A percentile compares a stretch with the other conserved stretches of the same genome.
Evolutionary conservation across 2,888 invertebrate species (phyloP).

Genomic region (Agrotis exclamationis): DNA sequence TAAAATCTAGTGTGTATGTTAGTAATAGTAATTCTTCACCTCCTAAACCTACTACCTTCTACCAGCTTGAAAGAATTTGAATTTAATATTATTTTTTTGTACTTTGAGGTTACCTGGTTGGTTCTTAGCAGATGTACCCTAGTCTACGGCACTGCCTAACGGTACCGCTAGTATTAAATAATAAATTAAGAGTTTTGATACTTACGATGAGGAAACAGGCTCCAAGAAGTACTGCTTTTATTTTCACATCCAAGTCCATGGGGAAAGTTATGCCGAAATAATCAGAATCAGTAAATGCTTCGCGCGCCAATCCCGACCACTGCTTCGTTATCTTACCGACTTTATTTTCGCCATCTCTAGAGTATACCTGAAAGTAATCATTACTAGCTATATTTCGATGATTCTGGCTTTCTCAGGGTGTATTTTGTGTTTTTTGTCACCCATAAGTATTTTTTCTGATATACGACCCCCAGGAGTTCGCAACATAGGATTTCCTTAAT

Average conservation of each 20-base stretch:
- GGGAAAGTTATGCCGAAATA: slow-evolving; percentile 98
- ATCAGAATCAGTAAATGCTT: slow-evolving; percentile 96
- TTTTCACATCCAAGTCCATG: slow-evolving; percentile 96
- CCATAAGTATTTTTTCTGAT: too few species aligned
- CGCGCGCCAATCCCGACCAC: slow-evolving; percentile 96
- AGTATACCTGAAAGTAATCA: slow-evolving; percentile 91
- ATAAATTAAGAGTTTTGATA: slow-evolving; percentile 59
- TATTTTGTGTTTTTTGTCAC: too few species aligned
- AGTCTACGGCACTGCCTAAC: neutral
- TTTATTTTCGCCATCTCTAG: slow-evolving; percentile 94
- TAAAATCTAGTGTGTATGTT: too few species aligned
- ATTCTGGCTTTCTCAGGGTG: neutral
- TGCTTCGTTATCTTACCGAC: slow-evolving; percentile 97
- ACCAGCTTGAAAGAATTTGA: too few species aligned
- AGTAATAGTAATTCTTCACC: too few species aligned
- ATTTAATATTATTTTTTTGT: too few species aligned
- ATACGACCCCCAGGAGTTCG: too few species aligned
- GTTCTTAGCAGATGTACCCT: neutral
- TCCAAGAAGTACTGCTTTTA: slow-evolving; percentile 95
- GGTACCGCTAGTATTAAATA: neutral
- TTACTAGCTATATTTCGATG: neutral
- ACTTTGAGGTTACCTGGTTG: too few species aligned
- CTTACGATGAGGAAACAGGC: slow-evolving; percentile 96
- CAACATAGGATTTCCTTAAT: too few species aligned
- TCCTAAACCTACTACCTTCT: too few species aligned